A percentile compares a stretch with the other conserved stretches of the same genome.
phyloP scores from a whole-genome alignment of 64 coral and sea anemone genomes.

The Pocillopora damicornis region DNA sequence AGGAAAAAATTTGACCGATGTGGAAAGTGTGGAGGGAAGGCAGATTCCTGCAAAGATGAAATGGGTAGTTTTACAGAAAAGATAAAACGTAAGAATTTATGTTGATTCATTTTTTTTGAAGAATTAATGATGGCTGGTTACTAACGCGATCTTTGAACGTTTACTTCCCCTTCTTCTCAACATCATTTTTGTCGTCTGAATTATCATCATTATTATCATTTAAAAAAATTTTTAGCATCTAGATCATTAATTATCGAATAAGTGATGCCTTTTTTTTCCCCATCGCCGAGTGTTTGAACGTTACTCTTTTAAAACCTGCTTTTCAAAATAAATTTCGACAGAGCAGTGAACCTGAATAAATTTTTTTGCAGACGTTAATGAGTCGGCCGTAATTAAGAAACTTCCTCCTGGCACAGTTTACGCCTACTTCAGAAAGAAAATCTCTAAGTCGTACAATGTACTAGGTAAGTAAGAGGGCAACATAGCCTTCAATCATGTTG shows the following conservation, averaged over 20 bases:
- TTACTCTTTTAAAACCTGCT: no score
- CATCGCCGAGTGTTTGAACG: no score
- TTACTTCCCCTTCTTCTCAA: no score
- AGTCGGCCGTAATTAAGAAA: neutral
- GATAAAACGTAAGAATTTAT: neutral
- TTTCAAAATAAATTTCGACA: neutral
- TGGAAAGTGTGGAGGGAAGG: slow-evolving; percentile 25
- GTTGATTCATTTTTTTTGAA: neutral
- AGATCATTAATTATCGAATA: no score
- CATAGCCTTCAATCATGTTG: no score
- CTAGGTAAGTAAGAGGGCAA: slow-evolving; percentile 5
- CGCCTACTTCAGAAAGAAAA: neutral
- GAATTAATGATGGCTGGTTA: neutral
- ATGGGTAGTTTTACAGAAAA: neutral
- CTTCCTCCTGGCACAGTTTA: slow-evolving; percentile 6
- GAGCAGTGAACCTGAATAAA: neutral
- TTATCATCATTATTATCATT: no score
- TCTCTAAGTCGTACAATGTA: neutral
- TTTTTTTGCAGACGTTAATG: neutral
- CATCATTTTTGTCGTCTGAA: no score
- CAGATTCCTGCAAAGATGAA: neutral
- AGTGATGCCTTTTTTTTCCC: no score
- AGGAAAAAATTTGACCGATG: slow-evolving; percentile 17
- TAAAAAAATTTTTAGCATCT: no score
- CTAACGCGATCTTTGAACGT: no score